Conservation (phyloP, 2,888 invertebrate species). For the Chymomyza caudatula region DNA sequence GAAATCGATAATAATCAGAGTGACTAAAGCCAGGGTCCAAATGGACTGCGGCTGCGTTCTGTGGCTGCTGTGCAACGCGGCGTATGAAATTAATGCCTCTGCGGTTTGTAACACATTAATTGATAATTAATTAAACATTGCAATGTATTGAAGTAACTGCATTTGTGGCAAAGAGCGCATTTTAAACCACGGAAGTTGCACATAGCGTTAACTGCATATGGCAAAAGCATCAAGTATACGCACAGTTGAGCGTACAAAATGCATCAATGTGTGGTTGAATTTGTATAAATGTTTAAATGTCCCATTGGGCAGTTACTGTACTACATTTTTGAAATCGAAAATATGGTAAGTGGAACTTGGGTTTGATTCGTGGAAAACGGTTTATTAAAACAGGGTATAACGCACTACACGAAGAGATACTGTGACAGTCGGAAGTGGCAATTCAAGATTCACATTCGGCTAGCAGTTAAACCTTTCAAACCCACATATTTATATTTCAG, state of each 20-base stretch:
- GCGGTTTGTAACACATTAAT: conserved; percentile 66
- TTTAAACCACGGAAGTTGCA: conserved; percentile 2
- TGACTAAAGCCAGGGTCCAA: neutral
- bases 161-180: conserved; percentile 45
- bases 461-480: no score
- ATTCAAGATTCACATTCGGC: no score
- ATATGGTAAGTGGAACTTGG: no score
- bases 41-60: conserved; percentile 9
- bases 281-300: conserved; percentile 4
- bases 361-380: no score
- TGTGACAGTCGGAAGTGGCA: no score
- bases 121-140: conserved; percentile 70
- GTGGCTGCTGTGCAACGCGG: conserved; percentile 61
- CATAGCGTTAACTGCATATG: neutral
- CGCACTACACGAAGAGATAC: no score
- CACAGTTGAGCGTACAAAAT: neutral
- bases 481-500: no score
- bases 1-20: conserved; percentile 57
- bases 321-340: no score
- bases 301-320: neutral
- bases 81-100: conserved; percentile 66
- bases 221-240: neutral
- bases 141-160: conserved; percentile 32
- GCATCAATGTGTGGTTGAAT: neutral
- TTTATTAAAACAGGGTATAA: no score